These are phyloP conservation scores for Anser brachyrhynchus DNA, from an alignment of 2,113 vertebrate genomes.

Conservation along the genomic window DNA sequence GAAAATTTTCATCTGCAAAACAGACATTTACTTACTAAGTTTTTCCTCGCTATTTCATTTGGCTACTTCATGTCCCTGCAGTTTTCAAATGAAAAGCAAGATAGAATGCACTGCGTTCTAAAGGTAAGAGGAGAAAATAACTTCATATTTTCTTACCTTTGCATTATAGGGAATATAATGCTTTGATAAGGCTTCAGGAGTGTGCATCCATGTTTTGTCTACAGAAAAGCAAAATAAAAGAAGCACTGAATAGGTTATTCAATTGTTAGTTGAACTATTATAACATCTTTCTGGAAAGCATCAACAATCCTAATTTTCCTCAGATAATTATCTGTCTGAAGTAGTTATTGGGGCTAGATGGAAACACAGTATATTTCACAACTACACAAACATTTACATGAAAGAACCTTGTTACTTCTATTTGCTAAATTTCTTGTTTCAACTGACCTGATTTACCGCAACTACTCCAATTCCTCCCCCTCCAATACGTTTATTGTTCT, in stretches of 20 bases:
- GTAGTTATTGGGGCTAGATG: neutral
- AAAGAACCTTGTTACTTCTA: neutral
- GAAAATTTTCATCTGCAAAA: neutral
- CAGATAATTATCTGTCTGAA: neutral
- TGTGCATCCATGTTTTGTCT: conserved; percentile 99
- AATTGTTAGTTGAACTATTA: neutral
- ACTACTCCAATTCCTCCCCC: neutral
- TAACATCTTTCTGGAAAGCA: neutral
- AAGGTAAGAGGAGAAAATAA: conserved; percentile 4
- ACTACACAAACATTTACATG: neutral
- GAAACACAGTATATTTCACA: neutral
- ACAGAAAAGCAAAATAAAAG: conserved; percentile 79
- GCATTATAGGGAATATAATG: conserved; percentile 96
- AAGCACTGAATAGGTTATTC: conserved; percentile 37
- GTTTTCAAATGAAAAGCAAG: neutral
- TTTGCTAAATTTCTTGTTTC: neutral
- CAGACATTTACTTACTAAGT: neutral
- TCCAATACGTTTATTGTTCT: neutral
- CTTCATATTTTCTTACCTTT: conserved; percentile 84
- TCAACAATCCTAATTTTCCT: neutral
- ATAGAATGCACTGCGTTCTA: fast-evolving
- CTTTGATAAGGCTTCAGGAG: conserved; percentile 95
- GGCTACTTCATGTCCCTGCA: neutral
- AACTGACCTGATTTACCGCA: neutral
- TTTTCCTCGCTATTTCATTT: neutral